Evolutionary conservation across 1,140 invertebrate species (phyloP), one percentile per base, ranked within the genome.

Genomic region (Drosophila orena): DNA sequence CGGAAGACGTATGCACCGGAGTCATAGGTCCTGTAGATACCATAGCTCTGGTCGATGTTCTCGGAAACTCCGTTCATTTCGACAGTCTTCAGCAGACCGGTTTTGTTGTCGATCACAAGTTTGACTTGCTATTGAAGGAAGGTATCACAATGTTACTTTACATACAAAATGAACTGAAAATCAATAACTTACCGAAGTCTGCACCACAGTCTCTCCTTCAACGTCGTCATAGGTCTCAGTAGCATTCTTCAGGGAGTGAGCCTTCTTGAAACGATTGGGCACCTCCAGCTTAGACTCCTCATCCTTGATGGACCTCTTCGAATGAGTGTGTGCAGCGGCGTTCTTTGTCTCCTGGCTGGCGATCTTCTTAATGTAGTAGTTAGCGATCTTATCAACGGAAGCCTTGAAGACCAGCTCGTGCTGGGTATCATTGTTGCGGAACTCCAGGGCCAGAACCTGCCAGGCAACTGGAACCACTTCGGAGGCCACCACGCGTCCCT

Each of bases 1-100:
- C 97, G 94, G 92, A 98, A 98, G 59, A 97, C 96, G 79, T 98
- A 98, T 0, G 97, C 97, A 1, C 97, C 97, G 0, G 96, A 97
- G 0, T 96, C 95, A 53, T 95, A 90, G 66, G 94, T 94, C 38
- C 94, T 93, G 89, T 98, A 99, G 90, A 95, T 97, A 46, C 94
- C 93, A 77, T 97, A 96, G 22, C 95, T 95, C 91, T 98, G 97
- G 6, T 74, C 85, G 2, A 91, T 68, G 12, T 77, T 64, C 34
- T 90, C 80, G 14, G 81, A 79, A 0, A 92, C 53, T 3, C 88
- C 93, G 70, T 94, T 93, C 57, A 93, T 66, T 50, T 94, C 93
- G 44, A 97, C 91, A 4, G 94, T 93, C 20, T 93, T 86, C 0
- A 96, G 93, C 27, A 93, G 92, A 3, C 93, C 96, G 1, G 61